These are phyloP conservation scores for Mycalesis mineus DNA, from an alignment of 2,888 invertebrate genomes.

Conservation along the genomic window DNA sequence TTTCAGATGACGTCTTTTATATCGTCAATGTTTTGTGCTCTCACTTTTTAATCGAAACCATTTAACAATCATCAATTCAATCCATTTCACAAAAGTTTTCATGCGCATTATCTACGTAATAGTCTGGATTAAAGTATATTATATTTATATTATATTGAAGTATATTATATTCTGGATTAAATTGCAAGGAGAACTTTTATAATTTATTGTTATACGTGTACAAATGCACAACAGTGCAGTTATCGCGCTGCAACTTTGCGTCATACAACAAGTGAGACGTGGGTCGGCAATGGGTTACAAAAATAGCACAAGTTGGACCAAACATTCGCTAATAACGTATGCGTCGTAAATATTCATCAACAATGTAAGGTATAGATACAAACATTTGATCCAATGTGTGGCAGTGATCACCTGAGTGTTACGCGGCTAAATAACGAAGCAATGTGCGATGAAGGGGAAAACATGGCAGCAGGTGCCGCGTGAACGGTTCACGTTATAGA, in stretches of 20 bases:
- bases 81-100: too few species aligned
- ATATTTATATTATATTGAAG: too few species aligned
- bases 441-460: constrained; percentile 21
- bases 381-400: constrained; percentile 4
- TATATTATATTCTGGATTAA: too few species aligned
- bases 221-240: neutral
- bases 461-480: constrained; percentile 25
- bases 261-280: constrained; percentile 13
- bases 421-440: constrained; percentile 16
- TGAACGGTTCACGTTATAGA: constrained; percentile 30
- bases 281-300: neutral
- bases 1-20: neutral
- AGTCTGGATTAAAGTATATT: too few species aligned
- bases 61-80: too few species aligned
- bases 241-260: constrained; percentile 6
- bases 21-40: neutral
- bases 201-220: neutral
- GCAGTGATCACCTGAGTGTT: constrained; percentile 2
- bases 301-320: constrained; percentile 21
- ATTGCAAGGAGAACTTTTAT: too few species aligned
- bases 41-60: too few species aligned
- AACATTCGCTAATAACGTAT: constrained; percentile 13
- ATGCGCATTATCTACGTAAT: too few species aligned
- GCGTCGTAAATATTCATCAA: constrained; percentile 2
- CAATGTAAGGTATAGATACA: neutral